Percentiles rank a stretch among this genome's conserved stretches.
phyloP scores from a whole-genome alignment of 2,797 vertebrate species.

The Neoniphon sammara region DNA sequence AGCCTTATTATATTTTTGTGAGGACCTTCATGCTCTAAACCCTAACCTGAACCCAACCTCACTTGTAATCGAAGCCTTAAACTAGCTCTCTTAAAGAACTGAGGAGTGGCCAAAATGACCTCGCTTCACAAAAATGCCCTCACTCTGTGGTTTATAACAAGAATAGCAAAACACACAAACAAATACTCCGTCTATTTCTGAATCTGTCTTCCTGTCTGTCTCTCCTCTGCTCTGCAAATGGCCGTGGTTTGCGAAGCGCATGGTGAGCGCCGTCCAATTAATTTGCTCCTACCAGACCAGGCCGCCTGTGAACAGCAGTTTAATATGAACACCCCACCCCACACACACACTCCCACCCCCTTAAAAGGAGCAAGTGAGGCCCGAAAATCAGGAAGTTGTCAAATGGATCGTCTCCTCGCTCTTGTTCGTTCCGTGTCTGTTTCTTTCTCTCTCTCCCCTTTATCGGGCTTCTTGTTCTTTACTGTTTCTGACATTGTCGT shows the following conservation, averaged over 20 bases:
- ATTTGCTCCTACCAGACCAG: neutral
- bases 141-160: neutral
- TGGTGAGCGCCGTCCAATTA: neutral
- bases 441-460: no score
- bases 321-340: constrained; percentile 1
- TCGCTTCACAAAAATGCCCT: no score
- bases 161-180: neutral
- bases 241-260: no score
- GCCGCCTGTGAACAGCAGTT: neutral
- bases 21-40: neutral
- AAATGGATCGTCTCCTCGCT: neutral
- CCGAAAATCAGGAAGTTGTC: constrained; percentile 1
- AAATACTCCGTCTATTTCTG: no score
- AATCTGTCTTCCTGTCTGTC: no score
- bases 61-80: neutral
- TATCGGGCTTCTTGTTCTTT: neutral
- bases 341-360: no score
- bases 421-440: no score
- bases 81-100: neutral
- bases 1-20: constrained; percentile 6
- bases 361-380: constrained; percentile 9
- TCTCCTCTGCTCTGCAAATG: no score
- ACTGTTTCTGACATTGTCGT: constrained; percentile 5
- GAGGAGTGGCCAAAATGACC: neutral
- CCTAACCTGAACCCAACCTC: neutral